These are phyloP conservation scores for Sciurus vulgaris DNA, from an alignment of 2,797 vertebrate species.

Conservation along the genomic window DNA sequence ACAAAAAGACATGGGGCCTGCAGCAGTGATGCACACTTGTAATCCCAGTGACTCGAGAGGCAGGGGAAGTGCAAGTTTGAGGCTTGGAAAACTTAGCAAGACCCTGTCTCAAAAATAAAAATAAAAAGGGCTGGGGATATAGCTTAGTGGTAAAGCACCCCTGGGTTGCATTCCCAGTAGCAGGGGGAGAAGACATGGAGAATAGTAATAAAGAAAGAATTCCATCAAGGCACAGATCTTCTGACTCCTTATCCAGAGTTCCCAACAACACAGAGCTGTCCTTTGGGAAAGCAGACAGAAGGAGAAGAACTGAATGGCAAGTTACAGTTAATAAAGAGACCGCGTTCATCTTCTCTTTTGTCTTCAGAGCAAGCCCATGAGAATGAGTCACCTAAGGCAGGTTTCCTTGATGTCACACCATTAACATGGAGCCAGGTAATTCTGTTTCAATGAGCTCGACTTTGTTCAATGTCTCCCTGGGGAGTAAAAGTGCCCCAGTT, in stretches of 20 bases:
- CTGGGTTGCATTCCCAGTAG: too few species aligned
- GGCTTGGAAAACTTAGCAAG: too few species aligned
- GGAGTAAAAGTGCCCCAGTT: background rate
- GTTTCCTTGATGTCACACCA: background rate
- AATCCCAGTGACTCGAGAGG: too few species aligned
- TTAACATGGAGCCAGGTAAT: background rate
- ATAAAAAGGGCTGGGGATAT: too few species aligned
- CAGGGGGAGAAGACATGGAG: too few species aligned
- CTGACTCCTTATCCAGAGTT: background rate
- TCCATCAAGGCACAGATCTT: background rate
- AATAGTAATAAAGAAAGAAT: background rate
- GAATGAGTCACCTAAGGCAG: background rate
- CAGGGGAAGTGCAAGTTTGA: too few species aligned
- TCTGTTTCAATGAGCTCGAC: background rate
- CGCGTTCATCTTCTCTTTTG: background rate
- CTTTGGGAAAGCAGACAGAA: background rate
- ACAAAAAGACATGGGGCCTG: rapidly evolving
- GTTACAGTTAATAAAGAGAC: background rate
- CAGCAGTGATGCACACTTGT: too few species aligned
- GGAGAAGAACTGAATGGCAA: rapidly evolving
- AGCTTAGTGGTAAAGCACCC: too few species aligned
- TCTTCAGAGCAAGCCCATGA: background rate
- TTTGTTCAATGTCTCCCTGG: background rate
- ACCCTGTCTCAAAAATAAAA: too few species aligned
- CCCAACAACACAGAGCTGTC: background rate